These are phyloP conservation scores for Phyllotreta cruciferae DNA, from an alignment of 2,888 invertebrate species.

Conservation along the genomic window DNA sequence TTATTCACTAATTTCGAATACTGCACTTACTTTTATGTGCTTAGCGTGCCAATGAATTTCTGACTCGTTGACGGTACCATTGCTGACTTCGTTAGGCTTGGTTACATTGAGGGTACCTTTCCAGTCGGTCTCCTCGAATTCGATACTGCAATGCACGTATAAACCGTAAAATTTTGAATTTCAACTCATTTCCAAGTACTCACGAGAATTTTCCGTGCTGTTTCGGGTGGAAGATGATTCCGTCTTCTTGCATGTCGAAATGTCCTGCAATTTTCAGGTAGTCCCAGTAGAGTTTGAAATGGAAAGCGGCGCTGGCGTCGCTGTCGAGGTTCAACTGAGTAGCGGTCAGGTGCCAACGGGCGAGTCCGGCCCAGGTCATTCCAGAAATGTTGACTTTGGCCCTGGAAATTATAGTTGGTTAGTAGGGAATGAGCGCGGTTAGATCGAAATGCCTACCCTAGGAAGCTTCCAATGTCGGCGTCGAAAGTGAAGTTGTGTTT, in stretches of 20 bases:
- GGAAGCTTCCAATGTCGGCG: neutral
- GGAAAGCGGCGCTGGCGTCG: neutral
- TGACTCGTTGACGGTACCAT: neutral
- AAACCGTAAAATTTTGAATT: no score
- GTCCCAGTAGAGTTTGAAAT: slow-evolving; percentile 5
- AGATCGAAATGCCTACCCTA: no score
- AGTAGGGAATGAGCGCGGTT: neutral
- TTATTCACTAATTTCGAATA: no score
- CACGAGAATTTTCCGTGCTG: slow-evolving; percentile 10
- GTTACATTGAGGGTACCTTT: neutral
- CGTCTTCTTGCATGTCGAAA: neutral
- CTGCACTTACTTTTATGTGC: neutral
- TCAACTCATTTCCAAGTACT: neutral
- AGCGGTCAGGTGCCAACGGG: neutral
- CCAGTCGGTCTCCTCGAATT: neutral
- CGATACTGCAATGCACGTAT: neutral
- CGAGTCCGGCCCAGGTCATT: slow-evolving; percentile 6
- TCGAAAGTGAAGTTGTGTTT: neutral
- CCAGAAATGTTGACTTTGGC: neutral
- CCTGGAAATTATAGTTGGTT: neutral
- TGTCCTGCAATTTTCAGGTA: neutral
- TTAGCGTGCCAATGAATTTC: neutral
- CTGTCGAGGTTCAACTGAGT: neutral
- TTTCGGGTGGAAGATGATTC: neutral
- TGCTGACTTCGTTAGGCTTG: slow-evolving; percentile 8